phyloP scores from a whole-genome alignment of 1,140 invertebrate genomes.

The Andrena cerasifolii region DNA sequence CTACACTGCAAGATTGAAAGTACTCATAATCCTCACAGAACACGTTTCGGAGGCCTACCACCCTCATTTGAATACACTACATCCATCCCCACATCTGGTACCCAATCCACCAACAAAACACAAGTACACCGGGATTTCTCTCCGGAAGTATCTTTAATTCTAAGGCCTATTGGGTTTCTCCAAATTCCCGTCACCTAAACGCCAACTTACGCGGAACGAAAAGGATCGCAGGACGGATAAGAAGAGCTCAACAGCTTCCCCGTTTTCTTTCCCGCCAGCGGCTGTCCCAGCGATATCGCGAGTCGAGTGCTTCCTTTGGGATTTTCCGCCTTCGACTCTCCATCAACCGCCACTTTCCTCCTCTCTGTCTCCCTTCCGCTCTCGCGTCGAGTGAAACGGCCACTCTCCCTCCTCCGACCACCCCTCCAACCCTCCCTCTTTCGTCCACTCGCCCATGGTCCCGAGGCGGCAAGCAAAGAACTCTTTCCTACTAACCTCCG shows the following conservation, averaged over 20 bases:
- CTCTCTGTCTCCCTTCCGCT: conserved; percentile 33
- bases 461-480: conserved; percentile 74
- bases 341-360: conserved; percentile 51
- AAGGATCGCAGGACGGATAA: background rate
- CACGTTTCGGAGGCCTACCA: too few species aligned
- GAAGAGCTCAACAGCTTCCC: conserved; percentile 1
- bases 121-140: too few species aligned
- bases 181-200: background rate
- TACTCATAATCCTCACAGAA: too few species aligned
- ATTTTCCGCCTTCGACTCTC: conserved; percentile 71
- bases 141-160: conserved; percentile 1
- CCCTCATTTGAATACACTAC: too few species aligned
- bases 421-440: conserved; percentile 53
- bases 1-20: too few species aligned
- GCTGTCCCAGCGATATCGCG: conserved; percentile 75
- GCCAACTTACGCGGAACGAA: background rate
- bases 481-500: conserved; percentile 62
- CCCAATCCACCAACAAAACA: too few species aligned
- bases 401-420: conserved; percentile 31
- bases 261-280: conserved; percentile 60
- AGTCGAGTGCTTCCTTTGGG: conserved; percentile 77
- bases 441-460: conserved; percentile 54
- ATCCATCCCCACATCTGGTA: too few species aligned
- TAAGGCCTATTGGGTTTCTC: too few species aligned
- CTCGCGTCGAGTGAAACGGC: conserved; percentile 2